A percentile compares a stretch with the other conserved stretches of the same genome.
Conservation (phyloP, 2,888 invertebrate genomes). For the Colletes collaris region DNA sequence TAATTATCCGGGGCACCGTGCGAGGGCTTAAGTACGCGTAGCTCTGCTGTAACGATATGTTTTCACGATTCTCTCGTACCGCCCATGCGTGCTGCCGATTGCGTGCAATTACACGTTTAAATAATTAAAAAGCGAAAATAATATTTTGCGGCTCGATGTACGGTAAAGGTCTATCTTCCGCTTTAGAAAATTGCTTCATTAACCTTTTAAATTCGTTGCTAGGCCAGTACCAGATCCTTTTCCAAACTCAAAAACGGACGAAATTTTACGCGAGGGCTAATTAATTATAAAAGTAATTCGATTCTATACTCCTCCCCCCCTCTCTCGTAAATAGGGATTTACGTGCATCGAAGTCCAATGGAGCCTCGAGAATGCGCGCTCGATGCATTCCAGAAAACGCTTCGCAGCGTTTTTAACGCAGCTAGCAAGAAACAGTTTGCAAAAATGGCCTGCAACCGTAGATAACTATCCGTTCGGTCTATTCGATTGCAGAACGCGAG, state of each 20-base stretch:
- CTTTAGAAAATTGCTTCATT: conserved; percentile 34
- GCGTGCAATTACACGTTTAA: conserved; percentile 50
- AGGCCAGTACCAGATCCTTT: not conserved
- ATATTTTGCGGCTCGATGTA: conserved; percentile 20
- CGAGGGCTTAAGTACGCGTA: conserved; percentile 41
- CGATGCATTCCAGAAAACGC: not conserved
- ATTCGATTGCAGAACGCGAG: not conserved
- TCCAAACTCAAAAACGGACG: no score
- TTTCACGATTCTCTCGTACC: conserved; percentile 44
- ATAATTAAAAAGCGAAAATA: conserved; percentile 51
- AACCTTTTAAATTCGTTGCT: not conserved
- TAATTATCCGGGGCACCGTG: conserved; percentile 51
- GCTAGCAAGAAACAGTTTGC: no score
- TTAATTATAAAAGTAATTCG: no score
- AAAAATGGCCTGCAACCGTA: not conserved
- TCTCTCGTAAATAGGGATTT: not conserved
- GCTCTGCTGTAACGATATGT: conserved; percentile 49
- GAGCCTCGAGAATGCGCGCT: not conserved
- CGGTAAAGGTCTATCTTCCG: conserved; percentile 33
- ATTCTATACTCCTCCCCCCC: no score
- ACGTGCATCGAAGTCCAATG: not conserved
- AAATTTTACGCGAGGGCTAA: no score
- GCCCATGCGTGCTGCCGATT: conserved; percentile 35
- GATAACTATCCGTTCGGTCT: no score
- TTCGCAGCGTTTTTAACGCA: no score